A percentile compares a stretch with the other conserved stretches of the same genome.
Conservation (phyloP, 2,113 vertebrate genomes). For the Hiodon alosoides region DNA sequence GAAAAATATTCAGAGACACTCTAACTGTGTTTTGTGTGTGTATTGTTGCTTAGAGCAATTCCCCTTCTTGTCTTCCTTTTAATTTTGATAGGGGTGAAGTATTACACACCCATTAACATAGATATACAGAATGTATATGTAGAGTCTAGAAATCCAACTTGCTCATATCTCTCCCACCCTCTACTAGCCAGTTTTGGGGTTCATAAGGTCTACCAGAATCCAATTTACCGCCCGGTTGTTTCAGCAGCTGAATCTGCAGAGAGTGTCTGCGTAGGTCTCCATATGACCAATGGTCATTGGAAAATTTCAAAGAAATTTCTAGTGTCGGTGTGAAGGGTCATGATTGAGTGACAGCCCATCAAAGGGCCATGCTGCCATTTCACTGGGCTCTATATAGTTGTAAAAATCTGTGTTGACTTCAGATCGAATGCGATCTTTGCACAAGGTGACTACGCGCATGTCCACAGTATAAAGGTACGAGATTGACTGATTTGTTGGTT, state of each 20-base stretch:
- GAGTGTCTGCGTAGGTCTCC: neutral
- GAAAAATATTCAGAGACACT: too few relatives aligned
- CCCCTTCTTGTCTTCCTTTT: too few relatives aligned
- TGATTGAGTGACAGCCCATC: neutral
- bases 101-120: too few relatives aligned
- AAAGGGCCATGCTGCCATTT: neutral
- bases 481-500: neutral
- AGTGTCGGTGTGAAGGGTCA: neutral
- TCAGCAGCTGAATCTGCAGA: conserved; percentile 7
- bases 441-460: neutral
- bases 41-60: too few relatives aligned
- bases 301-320: too few relatives aligned
- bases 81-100: too few relatives aligned
- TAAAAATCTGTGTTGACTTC: too few relatives aligned
- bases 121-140: too few relatives aligned
- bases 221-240: neutral
- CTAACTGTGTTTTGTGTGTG: too few relatives aligned
- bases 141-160: neutral
- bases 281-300: neutral
- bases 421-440: neutral
- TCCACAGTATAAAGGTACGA: neutral
- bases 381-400: too few relatives aligned
- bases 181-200: neutral
- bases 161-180: neutral
- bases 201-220: neutral